Evolutionary conservation across 92 coral and sea anemone genomes (phyloP).

Genomic region (Plumapathes pennacea): DNA sequence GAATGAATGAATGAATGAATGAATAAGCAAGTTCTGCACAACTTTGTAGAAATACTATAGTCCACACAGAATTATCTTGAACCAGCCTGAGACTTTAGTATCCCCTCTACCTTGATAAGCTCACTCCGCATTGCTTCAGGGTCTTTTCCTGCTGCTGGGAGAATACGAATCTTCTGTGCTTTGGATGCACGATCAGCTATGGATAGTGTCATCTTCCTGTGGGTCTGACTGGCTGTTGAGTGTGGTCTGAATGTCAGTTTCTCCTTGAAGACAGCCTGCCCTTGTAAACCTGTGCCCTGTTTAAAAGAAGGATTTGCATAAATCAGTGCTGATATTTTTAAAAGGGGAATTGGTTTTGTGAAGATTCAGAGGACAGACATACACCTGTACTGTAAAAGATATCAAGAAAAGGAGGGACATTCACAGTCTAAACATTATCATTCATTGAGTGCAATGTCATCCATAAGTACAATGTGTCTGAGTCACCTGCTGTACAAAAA

Average conservation of each 20-base stretch:
- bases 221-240: slow-evolving; percentile 97
- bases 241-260: slow-evolving; percentile 97
- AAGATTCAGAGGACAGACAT: no score
- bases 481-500: slow-evolving; percentile 99
- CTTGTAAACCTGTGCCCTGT: slow-evolving; percentile 98
- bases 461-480: no score
- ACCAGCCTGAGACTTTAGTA: no score
- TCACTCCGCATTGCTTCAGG: slow-evolving; percentile 93
- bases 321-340: neutral
- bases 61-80: no score
- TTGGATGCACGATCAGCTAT: slow-evolving; percentile 97
- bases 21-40: no score
- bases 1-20: no score
- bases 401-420: no score
- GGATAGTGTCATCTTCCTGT: slow-evolving; percentile 91
- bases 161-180: slow-evolving; percentile 82
- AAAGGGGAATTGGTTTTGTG: neutral
- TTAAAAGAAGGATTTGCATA: neutral
- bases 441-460: no score
- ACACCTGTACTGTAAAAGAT: no score
- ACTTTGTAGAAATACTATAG: no score
- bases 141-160: slow-evolving; percentile 91
- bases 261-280: slow-evolving; percentile 91
- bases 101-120: slow-evolving; percentile 73
- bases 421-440: no score